These are phyloP conservation scores for Tenthredo notha DNA, from an alignment of 2,888 invertebrate genomes.

Conservation along the genomic window DNA sequence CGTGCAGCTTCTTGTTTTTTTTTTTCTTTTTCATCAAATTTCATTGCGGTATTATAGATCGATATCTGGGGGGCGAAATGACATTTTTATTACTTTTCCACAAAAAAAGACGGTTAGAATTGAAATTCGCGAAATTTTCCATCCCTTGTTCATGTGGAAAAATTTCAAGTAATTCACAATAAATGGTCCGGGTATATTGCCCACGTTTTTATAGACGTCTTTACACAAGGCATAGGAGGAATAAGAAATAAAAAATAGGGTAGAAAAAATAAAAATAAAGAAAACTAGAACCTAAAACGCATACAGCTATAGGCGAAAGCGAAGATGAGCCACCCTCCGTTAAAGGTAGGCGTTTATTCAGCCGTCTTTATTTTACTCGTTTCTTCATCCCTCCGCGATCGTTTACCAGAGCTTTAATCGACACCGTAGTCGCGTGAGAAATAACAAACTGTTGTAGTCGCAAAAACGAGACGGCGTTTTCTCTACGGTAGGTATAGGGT, in stretches of 20 bases:
- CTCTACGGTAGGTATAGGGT: not conserved
- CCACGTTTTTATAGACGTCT: not conserved
- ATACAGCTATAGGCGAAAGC: not conserved
- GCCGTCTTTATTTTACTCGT: conserved; percentile 32
- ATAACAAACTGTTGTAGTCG: conserved; percentile 38
- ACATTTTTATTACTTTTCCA: too few relatives aligned
- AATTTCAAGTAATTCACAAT: not conserved
- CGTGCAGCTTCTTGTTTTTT: not conserved
- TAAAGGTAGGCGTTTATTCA: conserved; percentile 19
- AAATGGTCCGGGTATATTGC: not conserved
- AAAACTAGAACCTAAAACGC: not conserved
- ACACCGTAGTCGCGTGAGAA: not conserved
- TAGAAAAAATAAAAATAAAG: not conserved
- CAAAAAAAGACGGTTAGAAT: not conserved
- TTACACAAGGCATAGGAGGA: not conserved
- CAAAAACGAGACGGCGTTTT: not conserved
- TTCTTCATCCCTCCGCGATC: conserved; percentile 22
- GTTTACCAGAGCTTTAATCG: conserved; percentile 32
- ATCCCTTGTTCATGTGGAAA: not conserved
- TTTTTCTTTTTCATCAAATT: not conserved
- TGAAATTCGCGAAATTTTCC: not conserved
- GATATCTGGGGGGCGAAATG: not conserved
- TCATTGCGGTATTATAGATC: not conserved
- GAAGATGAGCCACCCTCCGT: conserved; percentile 2
- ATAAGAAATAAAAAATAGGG: not conserved